These are phyloP conservation scores for Aldabrachelys gigantea DNA, from an alignment of 2,113 vertebrate species.

Conservation along the genomic window DNA sequence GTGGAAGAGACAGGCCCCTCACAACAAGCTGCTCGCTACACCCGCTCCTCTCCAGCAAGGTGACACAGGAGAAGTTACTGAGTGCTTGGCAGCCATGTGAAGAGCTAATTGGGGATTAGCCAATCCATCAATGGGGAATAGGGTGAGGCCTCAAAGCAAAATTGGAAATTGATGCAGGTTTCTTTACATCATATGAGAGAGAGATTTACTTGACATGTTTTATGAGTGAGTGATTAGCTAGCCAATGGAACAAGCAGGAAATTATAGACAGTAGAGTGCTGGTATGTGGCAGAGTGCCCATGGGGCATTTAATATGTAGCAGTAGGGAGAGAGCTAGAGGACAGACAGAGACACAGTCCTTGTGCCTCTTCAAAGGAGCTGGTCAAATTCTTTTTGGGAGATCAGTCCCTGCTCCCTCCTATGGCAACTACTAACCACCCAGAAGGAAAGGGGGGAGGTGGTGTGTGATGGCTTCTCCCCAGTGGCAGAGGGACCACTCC, in stretches of 20 bases:
- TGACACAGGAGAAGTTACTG: background rate
- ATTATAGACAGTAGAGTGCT: no score
- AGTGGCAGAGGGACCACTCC: no score
- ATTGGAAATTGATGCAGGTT: background rate
- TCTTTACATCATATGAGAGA: background rate
- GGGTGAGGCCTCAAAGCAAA: background rate
- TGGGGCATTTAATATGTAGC: background rate
- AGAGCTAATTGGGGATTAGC: background rate
- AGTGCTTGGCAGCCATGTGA: background rate
- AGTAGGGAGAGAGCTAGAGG: background rate
- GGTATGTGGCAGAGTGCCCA: background rate
- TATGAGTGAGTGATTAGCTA: background rate
- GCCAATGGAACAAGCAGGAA: background rate
- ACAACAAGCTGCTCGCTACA: background rate
- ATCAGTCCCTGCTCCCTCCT: background rate
- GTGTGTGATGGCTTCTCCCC: background rate
- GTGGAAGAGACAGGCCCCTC: background rate
- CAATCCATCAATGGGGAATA: background rate
- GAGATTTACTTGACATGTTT: background rate
- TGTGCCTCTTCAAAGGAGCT: background rate
- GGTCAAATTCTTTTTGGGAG: background rate
- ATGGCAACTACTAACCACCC: background rate
- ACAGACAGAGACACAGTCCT: background rate
- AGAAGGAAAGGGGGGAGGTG: background rate
- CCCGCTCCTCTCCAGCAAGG: no score